Percentiles rank a stretch among this genome's conserved stretches.
phyloP scores from a whole-genome alignment of 2,113 vertebrate species.

The Archilochus colubris region DNA sequence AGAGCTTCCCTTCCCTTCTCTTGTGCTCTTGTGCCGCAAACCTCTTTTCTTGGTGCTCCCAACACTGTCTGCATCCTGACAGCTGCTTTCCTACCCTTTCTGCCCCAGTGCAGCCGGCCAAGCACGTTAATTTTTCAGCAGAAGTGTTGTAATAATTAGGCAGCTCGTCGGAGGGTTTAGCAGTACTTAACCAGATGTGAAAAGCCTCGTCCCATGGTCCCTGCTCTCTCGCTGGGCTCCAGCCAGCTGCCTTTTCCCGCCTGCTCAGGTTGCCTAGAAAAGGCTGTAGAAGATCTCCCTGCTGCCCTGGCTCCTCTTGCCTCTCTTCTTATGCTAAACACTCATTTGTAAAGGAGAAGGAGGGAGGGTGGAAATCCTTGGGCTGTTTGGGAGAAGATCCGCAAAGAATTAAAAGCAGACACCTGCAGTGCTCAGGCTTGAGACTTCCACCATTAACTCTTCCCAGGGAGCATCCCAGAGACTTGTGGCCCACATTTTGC shows the following conservation, averaged over 20 bases:
- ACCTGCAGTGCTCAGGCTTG: conserved; percentile 13
- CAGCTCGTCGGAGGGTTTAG: conserved; percentile 79
- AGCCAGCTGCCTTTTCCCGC: conserved; percentile 73
- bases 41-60: conserved; percentile 27
- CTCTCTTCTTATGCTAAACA: conserved; percentile 74
- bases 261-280: conserved; percentile 62
- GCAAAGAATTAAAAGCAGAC: conserved; percentile 40
- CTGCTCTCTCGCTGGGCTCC: conserved; percentile 59
- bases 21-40: not conserved
- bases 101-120: conserved; percentile 78
- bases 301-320: conserved; percentile 21
- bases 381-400: conserved; percentile 28
- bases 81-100: conserved; percentile 55
- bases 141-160: conserved; percentile 93
- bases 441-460: conserved; percentile 48
- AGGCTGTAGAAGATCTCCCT: conserved; percentile 49
- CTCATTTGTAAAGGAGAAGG: conserved; percentile 67
- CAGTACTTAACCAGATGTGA: conserved; percentile 96
- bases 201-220: conserved; percentile 83
- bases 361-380: conserved; percentile 38
- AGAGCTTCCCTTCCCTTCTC: conserved; percentile 22
- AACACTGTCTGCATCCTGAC: not conserved
- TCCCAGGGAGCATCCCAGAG: not conserved
- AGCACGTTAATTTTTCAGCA: conserved; percentile 87
- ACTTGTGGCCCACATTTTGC: not conserved